These are phyloP conservation scores for Hypolimnas misippus DNA, from an alignment of 2,888 invertebrate genomes.

Conservation along the genomic window DNA sequence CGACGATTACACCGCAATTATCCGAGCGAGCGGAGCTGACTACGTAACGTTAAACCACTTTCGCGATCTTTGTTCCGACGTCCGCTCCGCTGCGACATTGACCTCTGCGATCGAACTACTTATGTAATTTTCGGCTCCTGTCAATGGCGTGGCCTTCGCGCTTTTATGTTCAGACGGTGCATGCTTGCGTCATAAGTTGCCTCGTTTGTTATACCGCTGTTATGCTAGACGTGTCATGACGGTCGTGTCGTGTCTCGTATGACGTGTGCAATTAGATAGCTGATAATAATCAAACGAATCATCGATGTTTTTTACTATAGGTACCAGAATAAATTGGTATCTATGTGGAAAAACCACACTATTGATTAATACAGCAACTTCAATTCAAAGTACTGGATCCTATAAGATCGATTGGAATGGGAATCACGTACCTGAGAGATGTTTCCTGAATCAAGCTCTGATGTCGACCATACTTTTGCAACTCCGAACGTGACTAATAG, in stretches of 20 bases:
- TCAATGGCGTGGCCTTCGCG: conserved; percentile 69
- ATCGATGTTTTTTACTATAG: too few relatives aligned
- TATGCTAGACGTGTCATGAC: conserved; percentile 3
- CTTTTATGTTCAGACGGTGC: conserved; percentile 47
- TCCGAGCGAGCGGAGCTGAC: conserved; percentile 62
- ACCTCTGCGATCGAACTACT: conserved; percentile 58
- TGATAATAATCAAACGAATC: neutral
- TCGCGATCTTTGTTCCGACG: conserved; percentile 75
- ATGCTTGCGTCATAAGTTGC: conserved; percentile 19
- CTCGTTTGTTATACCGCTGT: conserved; percentile 11
- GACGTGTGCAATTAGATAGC: neutral
- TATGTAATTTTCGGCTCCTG: conserved; percentile 71
- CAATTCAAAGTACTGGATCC: conserved; percentile 16
- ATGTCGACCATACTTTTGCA: conserved; percentile 30
- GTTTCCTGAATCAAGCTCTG: conserved; percentile 30
- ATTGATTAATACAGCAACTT: conserved; percentile 16
- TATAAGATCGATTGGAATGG: conserved; percentile 25
- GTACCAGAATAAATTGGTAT: too few relatives aligned
- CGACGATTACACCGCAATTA: conserved; percentile 82
- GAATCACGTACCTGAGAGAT: conserved; percentile 32
- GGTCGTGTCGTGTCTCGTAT: neutral
- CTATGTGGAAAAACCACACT: too few relatives aligned
- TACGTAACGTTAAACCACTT: conserved; percentile 68
- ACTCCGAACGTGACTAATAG: conserved; percentile 30
- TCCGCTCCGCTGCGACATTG: conserved; percentile 65